Conservation (phyloP, 2,113 vertebrate species). For the Paedocypris sp. region DNA sequence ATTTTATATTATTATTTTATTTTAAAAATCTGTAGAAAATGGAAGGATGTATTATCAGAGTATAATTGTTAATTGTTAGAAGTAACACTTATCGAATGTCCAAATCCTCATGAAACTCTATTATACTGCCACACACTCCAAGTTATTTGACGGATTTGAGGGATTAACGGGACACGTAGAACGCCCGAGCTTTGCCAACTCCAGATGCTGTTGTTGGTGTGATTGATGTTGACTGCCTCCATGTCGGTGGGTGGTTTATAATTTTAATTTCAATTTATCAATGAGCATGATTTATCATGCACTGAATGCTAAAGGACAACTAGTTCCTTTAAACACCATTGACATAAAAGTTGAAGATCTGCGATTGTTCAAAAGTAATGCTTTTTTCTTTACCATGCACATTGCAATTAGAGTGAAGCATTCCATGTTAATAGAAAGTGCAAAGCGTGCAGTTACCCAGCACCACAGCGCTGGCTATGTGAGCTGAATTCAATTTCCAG, state of each 20-base stretch:
- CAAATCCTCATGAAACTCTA: conserved; percentile 41
- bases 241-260: conserved; percentile 30
- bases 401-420: not conserved
- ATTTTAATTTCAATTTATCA: conserved; percentile 32
- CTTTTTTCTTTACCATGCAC: not conserved
- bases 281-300: conserved; percentile 12
- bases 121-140: conserved; percentile 51
- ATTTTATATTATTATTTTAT: no score
- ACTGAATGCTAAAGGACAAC: not conserved
- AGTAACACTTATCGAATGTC: conserved; percentile 27
- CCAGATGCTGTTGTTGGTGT: conserved; percentile 44
- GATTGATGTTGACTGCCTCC: conserved; percentile 41
- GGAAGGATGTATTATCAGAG: no score
- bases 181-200: conserved; percentile 37
- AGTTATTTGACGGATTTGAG: conserved; percentile 49
- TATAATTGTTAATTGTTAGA: no score
- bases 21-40: no score
- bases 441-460: not conserved
- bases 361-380: not conserved
- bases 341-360: not conserved
- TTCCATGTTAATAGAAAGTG: not conserved
- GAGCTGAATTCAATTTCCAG: not conserved
- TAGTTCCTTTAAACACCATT: not conserved
- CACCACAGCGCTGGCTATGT: not conserved
- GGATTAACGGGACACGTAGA: conserved; percentile 48